Percentiles rank a stretch among this genome's conserved stretches.
Evolutionary conservation across 2,888 invertebrate species (phyloP).

Genomic region (Anodontia alba): DNA sequence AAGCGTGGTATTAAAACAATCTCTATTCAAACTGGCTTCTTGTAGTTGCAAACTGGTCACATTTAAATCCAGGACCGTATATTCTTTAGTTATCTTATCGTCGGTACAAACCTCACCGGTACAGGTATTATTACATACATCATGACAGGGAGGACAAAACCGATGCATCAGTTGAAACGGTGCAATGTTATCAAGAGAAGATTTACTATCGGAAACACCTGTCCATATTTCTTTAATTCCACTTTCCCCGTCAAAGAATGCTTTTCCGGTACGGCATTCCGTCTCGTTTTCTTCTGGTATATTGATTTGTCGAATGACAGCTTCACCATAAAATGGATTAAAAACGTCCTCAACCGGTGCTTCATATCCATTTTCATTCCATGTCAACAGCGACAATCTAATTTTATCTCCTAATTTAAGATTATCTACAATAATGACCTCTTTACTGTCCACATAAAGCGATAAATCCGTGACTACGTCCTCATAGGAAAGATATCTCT

Average conservation of each 20-base stretch:
- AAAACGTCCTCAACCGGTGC: slow-evolving; percentile 62
- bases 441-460: slow-evolving; percentile 39
- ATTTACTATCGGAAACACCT: slow-evolving; percentile 60
- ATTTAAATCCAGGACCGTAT: slow-evolving; percentile 44
- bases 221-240: slow-evolving; percentile 66
- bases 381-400: slow-evolving; percentile 40
- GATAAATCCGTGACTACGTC: slow-evolving; percentile 34
- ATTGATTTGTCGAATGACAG: slow-evolving; percentile 40
- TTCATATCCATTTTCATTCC: slow-evolving; percentile 62
- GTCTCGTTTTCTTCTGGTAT: slow-evolving; percentile 51
- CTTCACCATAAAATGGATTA: slow-evolving; percentile 59
- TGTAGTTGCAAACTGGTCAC: slow-evolving; percentile 24
- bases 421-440: slow-evolving; percentile 33
- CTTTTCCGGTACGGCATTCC: slow-evolving; percentile 61
- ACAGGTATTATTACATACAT: slow-evolving; percentile 56
- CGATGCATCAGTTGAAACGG: slow-evolving; percentile 40
- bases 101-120: slow-evolving; percentile 35
- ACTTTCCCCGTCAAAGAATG: slow-evolving; percentile 67
- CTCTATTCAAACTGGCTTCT: neutral
- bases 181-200: slow-evolving; percentile 48
- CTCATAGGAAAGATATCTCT: slow-evolving; percentile 27
- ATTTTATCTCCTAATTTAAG: slow-evolving; percentile 35
- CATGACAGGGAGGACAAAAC: slow-evolving; percentile 60
- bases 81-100: slow-evolving; percentile 31
- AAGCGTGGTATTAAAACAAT: slow-evolving; percentile 32